Evolutionary conservation across 2,888 invertebrate species (phyloP).

Genomic region (Lacanobia wlatinum): DNA sequence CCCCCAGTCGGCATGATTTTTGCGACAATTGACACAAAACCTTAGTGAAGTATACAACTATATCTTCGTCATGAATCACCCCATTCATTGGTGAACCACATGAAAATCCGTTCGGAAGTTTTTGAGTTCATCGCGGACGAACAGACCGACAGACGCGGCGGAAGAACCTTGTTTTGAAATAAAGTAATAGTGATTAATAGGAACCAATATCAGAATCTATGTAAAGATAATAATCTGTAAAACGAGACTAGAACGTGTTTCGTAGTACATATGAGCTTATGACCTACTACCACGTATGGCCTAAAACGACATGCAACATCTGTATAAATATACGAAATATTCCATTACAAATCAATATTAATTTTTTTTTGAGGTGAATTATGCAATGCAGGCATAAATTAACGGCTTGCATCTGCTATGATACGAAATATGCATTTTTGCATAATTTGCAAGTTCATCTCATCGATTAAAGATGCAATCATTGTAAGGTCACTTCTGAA

Average conservation of each 20-base stretch:
- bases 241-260: conserved; percentile 5
- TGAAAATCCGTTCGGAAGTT: too few relatives aligned
- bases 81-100: too few relatives aligned
- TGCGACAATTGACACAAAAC: too few relatives aligned
- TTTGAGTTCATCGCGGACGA: too few relatives aligned
- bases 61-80: too few relatives aligned
- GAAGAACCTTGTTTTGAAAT: too few relatives aligned
- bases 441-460: conserved; percentile 22
- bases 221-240: conserved; percentile 2
- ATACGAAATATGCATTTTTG: conserved; percentile 25
- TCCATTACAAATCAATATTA: conserved; percentile 35
- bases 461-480: not conserved
- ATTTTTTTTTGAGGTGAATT: conserved; percentile 38
- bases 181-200: too few relatives aligned
- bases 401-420: conserved; percentile 26
- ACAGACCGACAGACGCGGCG: too few relatives aligned
- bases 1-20: too few relatives aligned
- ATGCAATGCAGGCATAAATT: conserved; percentile 44
- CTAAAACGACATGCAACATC: conserved; percentile 34
- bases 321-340: conserved; percentile 48
- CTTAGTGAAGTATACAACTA: too few relatives aligned
- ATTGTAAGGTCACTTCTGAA: not conserved
- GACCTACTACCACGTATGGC: conserved; percentile 34
- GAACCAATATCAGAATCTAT: too few relatives aligned
- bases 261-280: conserved; percentile 14